Evolutionary conservation across 2,797 vertebrate genomes (phyloP), one percentile per base, ranked within the genome.

Genomic region (Tachyglossus aculeatus): DNA sequence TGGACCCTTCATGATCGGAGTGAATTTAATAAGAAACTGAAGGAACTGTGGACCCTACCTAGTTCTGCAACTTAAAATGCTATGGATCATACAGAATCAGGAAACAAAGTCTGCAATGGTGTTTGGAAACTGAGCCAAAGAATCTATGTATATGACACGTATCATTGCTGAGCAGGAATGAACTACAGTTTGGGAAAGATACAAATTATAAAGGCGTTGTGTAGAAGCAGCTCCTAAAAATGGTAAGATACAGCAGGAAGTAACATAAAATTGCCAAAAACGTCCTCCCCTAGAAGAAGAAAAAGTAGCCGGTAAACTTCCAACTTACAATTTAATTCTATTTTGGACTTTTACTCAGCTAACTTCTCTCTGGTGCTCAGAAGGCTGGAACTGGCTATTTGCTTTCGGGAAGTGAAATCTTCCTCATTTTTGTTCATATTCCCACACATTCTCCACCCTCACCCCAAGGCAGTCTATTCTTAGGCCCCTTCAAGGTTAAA

Each of bases 321-420:
- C 66, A 83, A 76, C 76, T 55, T 71, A 62, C 68, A 83, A 87
- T 81, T 85, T 81, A 53, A 67, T 71, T 83, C 85, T 87, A 83
- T 87, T 87, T 85, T 74, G 53, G 71, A 85, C 59, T 77, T 85
- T 83, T 81, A 80, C 83, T 80, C 70, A 44, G 29, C 29, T 15
- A 29, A 29, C 44, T 5, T 47, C 44, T 48, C 31, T n/a, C 16
- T 25, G 31, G 31, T 19, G 45, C 31, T 7, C 45, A 48, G 45
- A 27, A 48, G 31, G 45, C 45, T 48, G 45, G 45, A 24, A 48
- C 4, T 48, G 27, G 19, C 38, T n/a, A n/a, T n/a, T n/a, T n/a
- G n/a, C n/a, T n/a, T n/a, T n/a, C n/a, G n/a, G n/a, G n/a, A n/a
- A n/a, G n/a, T n/a, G n/a, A n/a, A n/a, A n/a, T n/a, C n/a, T n/a